Evolutionary conservation across 2,113 vertebrate genomes (phyloP).

Genomic region (Chlamydotis undulata): DNA sequence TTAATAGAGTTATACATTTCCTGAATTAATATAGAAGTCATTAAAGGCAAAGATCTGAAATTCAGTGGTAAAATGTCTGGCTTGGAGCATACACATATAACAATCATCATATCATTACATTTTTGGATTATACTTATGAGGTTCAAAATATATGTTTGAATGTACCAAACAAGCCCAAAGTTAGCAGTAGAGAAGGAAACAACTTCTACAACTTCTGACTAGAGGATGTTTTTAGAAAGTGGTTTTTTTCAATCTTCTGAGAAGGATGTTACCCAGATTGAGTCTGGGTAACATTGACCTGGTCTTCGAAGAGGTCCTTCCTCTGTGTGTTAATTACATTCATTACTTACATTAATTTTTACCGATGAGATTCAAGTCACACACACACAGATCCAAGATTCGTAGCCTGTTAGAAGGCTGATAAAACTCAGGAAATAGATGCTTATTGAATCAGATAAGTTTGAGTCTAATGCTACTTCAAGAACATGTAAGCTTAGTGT

Average conservation of each 20-base stretch:
- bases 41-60: background rate
- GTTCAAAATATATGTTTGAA: background rate
- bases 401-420: background rate
- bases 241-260: background rate
- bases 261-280: background rate
- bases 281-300: background rate
- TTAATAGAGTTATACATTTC: background rate
- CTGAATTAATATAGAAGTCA: background rate
- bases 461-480: background rate
- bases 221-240: background rate
- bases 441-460: background rate
- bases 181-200: background rate
- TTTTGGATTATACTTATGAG: background rate
- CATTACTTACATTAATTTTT: background rate
- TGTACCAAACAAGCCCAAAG: background rate
- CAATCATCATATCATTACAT: background rate
- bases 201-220: background rate
- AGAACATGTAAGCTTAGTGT: background rate
- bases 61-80: background rate
- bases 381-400: background rate
- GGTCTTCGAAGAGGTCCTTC: background rate
- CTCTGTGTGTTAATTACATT: background rate
- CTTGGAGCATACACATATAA: background rate
- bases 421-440: background rate
- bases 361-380: background rate